phyloP scores from a whole-genome alignment of 1,140 invertebrate genomes.

The Oedothorax gibbosus region DNA sequence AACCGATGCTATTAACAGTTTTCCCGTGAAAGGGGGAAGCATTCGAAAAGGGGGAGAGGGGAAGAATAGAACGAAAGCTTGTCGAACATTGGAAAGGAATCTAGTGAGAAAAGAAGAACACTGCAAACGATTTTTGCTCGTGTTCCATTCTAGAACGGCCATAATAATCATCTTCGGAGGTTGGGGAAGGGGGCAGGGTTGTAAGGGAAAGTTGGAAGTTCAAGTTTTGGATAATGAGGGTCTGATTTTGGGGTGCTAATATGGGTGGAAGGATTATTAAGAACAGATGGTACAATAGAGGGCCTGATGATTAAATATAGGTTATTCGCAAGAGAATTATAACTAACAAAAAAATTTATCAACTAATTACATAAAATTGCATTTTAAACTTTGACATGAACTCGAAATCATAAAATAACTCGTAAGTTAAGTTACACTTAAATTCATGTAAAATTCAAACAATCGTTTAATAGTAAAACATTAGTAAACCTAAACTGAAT shows the following conservation, averaged over 20 bases:
- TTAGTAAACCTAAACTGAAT: no score
- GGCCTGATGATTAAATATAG: neutral
- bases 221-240: slow-evolving; percentile 17
- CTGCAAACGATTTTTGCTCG: slow-evolving; percentile 20
- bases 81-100: slow-evolving; percentile 4
- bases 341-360: no score
- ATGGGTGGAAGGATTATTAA: slow-evolving; percentile 8
- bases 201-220: slow-evolving; percentile 23
- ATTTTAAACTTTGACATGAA: no score
- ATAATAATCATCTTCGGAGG: neutral
- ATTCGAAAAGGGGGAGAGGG: neutral
- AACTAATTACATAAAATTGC: no score
- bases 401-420: no score
- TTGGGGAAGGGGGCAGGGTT: slow-evolving; percentile 2
- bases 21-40: neutral
- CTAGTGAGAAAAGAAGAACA: slow-evolving; percentile 23
- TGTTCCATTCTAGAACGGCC: neutral
- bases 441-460: no score
- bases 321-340: no score
- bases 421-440: no score
- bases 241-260: neutral
- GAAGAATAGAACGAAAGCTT: neutral
- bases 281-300: slow-evolving; percentile 4
- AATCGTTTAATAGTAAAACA: no score
- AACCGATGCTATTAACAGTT: no score